phyloP scores from a whole-genome alignment of 2,113 vertebrate species.

The Aptenodytes patagonicus region DNA sequence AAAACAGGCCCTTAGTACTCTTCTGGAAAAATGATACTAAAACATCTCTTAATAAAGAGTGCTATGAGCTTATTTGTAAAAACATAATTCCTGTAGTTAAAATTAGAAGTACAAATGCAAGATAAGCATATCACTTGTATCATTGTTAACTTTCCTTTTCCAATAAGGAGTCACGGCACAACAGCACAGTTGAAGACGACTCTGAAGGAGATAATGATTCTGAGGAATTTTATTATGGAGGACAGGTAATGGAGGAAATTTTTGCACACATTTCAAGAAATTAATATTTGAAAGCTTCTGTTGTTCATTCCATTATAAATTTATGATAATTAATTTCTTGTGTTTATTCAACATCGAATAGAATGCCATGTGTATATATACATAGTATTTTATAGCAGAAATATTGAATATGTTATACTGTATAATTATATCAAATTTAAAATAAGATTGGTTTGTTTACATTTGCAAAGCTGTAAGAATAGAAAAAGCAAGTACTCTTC shows the following conservation, averaged over 20 bases:
- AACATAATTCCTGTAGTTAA: background rate
- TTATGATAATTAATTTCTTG: background rate
- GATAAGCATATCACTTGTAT: background rate
- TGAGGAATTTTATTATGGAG: conserved; percentile 91
- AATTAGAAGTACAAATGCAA: background rate
- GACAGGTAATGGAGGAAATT: conserved; percentile 75
- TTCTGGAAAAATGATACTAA: background rate
- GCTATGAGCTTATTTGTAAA: background rate
- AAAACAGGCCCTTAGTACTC: background rate
- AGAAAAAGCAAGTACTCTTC: background rate
- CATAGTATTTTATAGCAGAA: background rate
- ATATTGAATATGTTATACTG: background rate
- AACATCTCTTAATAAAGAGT: background rate
- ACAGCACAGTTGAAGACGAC: conserved; percentile 87
- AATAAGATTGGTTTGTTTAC: background rate
- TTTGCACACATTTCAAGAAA: background rate
- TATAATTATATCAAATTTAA: background rate
- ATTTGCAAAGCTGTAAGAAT: background rate
- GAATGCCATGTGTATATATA: background rate
- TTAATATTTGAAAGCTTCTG: background rate
- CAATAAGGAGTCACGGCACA: conserved; percentile 78
- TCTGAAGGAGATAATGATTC: conserved; percentile 92
- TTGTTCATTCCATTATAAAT: background rate
- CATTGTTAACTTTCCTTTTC: background rate
- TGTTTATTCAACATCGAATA: fast-evolving